Evolutionary conservation across 2,888 invertebrate genomes (phyloP).

Genomic region (Caenorhabditis japonica): DNA sequence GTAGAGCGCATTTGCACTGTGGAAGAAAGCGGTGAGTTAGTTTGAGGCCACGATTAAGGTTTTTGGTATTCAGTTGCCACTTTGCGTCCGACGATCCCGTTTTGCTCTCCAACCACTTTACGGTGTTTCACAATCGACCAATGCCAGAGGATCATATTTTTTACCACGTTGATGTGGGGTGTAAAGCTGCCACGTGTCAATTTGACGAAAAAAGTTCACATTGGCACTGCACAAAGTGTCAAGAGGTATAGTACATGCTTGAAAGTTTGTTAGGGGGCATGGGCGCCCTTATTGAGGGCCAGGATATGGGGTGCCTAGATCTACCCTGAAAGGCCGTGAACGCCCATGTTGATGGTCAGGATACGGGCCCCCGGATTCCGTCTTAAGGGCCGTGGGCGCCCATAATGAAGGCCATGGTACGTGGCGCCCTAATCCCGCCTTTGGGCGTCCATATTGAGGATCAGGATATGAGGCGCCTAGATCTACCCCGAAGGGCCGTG

Average conservation of each 20-base stretch:
- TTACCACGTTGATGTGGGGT: slow-evolving; percentile 35
- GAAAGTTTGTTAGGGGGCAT: background rate
- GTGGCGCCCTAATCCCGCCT: no score
- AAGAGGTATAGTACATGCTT: slow-evolving; percentile 10
- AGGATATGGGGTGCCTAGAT: no score
- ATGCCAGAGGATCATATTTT: slow-evolving; percentile 30
- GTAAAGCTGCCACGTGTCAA: slow-evolving; percentile 21
- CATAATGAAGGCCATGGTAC: background rate
- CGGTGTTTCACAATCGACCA: slow-evolving; percentile 42
- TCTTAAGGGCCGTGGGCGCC: no score
- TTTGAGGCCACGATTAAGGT: background rate
- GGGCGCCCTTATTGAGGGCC: background rate
- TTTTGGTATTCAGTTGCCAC: slow-evolving; percentile 45
- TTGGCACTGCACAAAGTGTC: slow-evolving; percentile 57
- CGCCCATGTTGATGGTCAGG: no score
- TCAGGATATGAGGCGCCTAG: no score
- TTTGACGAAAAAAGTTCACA: slow-evolving; percentile 48
- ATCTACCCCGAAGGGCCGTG: no score
- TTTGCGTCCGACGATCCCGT: slow-evolving; percentile 59
- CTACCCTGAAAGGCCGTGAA: no score
- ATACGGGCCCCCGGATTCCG: no score
- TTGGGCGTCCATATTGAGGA: no score
- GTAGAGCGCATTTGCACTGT: slow-evolving; percentile 53
- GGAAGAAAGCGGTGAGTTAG: slow-evolving; percentile 32
- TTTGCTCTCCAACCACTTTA: slow-evolving; percentile 53